Evolutionary conservation across 1,140 invertebrate species (phyloP), one percentile per base, ranked within the genome.

Genomic region (Pseudomyrmex concolor): DNA sequence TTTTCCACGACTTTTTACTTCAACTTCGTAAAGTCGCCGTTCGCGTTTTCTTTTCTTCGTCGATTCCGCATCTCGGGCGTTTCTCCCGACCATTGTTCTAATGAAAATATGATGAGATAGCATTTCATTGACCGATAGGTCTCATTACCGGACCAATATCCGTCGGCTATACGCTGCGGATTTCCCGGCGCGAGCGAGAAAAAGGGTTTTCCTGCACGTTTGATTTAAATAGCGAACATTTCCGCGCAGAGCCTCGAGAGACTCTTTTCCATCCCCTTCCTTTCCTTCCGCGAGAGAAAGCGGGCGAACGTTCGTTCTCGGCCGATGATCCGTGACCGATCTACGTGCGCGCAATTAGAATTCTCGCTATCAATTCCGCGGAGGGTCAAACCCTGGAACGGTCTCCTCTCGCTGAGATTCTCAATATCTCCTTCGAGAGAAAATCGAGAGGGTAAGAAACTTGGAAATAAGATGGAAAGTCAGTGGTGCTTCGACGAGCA

Each of bases 91-190:
- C 60, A 88, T 83, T 89, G 87, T 87, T 89, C 87, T 82, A 89
- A 90, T 90, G 85, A 90, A 90, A 90, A 89, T 90, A 90, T 90
- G 89, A 89, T 82, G 89, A 90, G 87, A 78, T 77, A 87, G 87
- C 85, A 81, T 90, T 90, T 87, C 67, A 83, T 74, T 82, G 83
- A 89, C 84, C 85, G 89, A 90, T 90, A 86, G 82, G 83, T 59
- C 78, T 73, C 87, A 90, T 90, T 89, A 90, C 68, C 83, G 66
- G 45, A 83, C 34, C 84, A 88, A 88, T 87, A 72, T 67, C 66
- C 86, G 72, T 71, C 82, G 67, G 77, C 83, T 85, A 72, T 67
- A 82, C 82, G 34, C 34, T 0, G 4, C 34, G 63, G 51, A 55
- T 82, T 90, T 86, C 67, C 88, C 70, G 78, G 50, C 22, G 57